A percentile compares a stretch with the other conserved stretches of the same genome.
These are phyloP conservation scores for Prolemur simus DNA, from an alignment of 2,113 vertebrate genomes.

Conservation along the genomic window DNA sequence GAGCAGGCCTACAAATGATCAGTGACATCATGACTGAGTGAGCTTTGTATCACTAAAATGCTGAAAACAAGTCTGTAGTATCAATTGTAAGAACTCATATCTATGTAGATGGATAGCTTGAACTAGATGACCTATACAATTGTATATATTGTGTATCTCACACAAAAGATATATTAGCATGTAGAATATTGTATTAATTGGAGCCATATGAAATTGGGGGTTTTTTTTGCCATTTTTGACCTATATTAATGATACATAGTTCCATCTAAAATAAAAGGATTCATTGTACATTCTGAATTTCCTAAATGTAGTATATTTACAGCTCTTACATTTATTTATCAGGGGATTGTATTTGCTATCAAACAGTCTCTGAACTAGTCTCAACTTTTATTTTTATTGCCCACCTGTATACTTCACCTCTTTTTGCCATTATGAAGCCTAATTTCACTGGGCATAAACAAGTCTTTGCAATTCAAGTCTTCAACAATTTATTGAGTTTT, in stretches of 20 bases:
- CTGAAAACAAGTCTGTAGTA: background rate
- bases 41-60: background rate
- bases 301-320: background rate
- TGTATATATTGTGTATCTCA: conserved; percentile 1
- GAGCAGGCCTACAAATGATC: background rate
- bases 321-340: background rate
- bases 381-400: background rate
- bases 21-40: background rate
- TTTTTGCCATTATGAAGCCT: background rate
- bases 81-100: background rate
- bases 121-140: background rate
- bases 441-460: background rate
- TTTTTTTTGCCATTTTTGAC: background rate
- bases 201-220: background rate
- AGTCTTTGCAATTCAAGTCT: background rate
- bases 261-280: background rate
- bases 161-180: background rate
- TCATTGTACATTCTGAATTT: background rate
- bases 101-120: background rate
- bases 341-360: background rate
- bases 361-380: background rate
- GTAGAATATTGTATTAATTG: background rate
- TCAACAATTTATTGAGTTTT: background rate
- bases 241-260: background rate
- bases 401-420: background rate